phyloP scores from a whole-genome alignment of 1,140 invertebrate species.

The Holcopasites calliopsidis region DNA sequence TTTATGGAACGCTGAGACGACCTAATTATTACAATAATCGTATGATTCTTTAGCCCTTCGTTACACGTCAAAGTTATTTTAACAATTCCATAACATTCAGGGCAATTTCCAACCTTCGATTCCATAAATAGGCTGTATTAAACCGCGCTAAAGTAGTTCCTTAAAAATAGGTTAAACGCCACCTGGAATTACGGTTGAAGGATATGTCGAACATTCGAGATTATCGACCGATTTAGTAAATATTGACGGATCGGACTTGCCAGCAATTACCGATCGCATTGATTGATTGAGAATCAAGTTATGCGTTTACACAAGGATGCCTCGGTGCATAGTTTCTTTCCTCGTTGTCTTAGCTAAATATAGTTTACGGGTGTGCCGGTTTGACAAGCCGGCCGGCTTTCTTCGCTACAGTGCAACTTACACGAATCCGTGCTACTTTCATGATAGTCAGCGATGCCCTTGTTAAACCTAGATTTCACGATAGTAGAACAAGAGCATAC shows the following conservation, averaged over 20 bases:
- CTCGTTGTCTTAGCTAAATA: constrained; percentile 45
- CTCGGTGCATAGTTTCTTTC: constrained; percentile 3
- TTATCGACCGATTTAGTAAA: background rate
- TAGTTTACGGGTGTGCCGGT: constrained; percentile 43
- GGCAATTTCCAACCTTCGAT: too few relatives aligned
- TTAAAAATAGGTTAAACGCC: background rate
- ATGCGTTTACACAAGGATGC: background rate
- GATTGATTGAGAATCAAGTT: background rate
- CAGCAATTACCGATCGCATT: background rate
- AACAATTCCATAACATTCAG: too few relatives aligned
- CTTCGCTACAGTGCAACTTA: background rate
- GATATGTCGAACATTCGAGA: background rate
- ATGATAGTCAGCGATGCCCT: background rate
- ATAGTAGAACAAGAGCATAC: too few relatives aligned
- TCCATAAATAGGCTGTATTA: too few relatives aligned
- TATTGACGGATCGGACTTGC: background rate
- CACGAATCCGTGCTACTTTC: background rate
- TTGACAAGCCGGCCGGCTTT: constrained; percentile 56
- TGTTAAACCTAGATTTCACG: background rate
- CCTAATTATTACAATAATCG: too few relatives aligned
- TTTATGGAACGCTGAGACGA: too few relatives aligned
- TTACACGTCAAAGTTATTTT: too few relatives aligned
- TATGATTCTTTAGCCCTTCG: too few relatives aligned
- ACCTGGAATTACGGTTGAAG: background rate
- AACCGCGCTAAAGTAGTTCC: too few relatives aligned